These are phyloP conservation scores for Miltochrista miniata DNA, from an alignment of 2,888 invertebrate genomes.

Conservation along the genomic window DNA sequence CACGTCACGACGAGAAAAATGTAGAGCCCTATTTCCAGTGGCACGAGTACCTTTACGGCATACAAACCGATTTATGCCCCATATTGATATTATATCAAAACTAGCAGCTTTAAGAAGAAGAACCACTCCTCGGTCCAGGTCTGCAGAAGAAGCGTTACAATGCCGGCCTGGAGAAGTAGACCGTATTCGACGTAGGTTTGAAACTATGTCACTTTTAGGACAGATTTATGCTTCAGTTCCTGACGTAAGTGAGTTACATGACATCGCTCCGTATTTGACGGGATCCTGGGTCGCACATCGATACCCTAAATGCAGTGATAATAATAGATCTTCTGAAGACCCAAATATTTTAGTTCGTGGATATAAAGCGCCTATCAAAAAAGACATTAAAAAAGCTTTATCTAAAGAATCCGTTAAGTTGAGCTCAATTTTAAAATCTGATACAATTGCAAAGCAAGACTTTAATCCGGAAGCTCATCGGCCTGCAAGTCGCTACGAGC, in stretches of 20 bases:
- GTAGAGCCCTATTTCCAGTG: conserved; percentile 84
- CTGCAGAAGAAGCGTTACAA: conserved; percentile 76
- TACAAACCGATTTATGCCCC: conserved; percentile 92
- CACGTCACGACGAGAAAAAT: conserved; percentile 52
- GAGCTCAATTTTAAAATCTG: conserved; percentile 75
- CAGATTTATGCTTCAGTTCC: conserved; percentile 93
- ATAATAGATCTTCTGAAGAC: conserved; percentile 85
- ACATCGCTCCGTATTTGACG: conserved; percentile 90
- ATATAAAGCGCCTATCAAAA: conserved; percentile 66
- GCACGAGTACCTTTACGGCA: conserved; percentile 85
- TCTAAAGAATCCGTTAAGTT: conserved; percentile 71
- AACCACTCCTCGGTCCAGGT: conserved; percentile 74
- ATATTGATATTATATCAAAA: conserved; percentile 95
- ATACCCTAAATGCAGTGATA: conserved; percentile 88
- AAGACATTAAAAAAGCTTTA: conserved; percentile 65
- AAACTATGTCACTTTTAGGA: conserved; percentile 87
- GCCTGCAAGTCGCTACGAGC: conserved; percentile 90
- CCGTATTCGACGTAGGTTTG: conserved; percentile 88
- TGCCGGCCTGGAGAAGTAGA: conserved; percentile 88
- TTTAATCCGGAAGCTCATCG: conserved; percentile 90
- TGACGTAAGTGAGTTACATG: conserved; percentile 89
- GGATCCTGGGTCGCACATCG: conserved; percentile 92
- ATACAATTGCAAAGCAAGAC: conserved; percentile 85
- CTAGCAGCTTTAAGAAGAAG: conserved; percentile 86
- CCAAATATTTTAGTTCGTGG: conserved; percentile 56